Base-by-base conservation (phyloP, 2,113 vertebrate species). In the Dryoscopus gambensis region DNA sequence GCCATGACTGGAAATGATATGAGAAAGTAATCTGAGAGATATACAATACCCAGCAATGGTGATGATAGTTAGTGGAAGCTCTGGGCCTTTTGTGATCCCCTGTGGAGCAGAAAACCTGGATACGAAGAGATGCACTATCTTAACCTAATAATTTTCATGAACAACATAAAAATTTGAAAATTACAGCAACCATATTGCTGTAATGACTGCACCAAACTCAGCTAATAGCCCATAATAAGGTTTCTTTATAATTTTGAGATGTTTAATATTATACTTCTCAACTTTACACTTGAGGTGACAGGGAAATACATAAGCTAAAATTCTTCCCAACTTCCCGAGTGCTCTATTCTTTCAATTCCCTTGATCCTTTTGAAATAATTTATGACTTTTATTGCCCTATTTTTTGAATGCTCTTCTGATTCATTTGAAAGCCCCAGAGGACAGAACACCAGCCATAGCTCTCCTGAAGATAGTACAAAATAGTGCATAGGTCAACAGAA, bases 311-410 rank as follows among this genome's bases (percentile, higher is more conserved):
- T 40, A 63, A 78, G 65, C 7, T 53, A 90, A 88, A 94, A 81
- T 31, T 75, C 57, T n/a, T 69, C 39, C 17, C 8, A 59, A 40
- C 28, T 70, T 77, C 35, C 67, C 65, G 11, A 64, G 13, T 27
- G 2, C 10, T 33, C 59, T 94, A 31, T 86, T 83, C 18, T 87
- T 86, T 67, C 91, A 96, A 93, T 89, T 93, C 73, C 86, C 84
- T 93, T 63, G 86, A 89, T 90, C 24, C 3, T 86, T 69, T 70
- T 74, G 35, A 92, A 90, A 89, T 86, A 90, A 93, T 95, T 74
- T 86, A 81, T 92, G 13, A 47, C 40, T 90, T 92, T 90, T 77
- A 92, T 95, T 95, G 86, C 35, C 91, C 91, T 93, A 93, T 81
- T 91, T 97, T 94, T 70, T 49, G 35, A 81, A 55, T 68, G 17